phyloP scores from a whole-genome alignment of 2,797 vertebrate species.

The Erpetoichthys calabaricus region DNA sequence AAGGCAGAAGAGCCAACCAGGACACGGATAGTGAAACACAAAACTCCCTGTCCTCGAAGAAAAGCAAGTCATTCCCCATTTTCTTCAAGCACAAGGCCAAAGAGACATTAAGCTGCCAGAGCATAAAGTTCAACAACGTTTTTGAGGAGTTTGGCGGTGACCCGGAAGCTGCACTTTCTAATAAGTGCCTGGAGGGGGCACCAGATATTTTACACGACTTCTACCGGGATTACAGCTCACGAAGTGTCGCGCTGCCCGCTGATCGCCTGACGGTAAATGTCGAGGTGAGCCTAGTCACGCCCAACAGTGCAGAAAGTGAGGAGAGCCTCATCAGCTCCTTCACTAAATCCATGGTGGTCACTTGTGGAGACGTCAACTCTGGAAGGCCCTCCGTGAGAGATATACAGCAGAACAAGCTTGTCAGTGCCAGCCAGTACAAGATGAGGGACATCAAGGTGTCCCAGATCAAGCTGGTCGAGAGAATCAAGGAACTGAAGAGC shows the following conservation, averaged over 20 bases:
- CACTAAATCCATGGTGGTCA: too few relatives aligned
- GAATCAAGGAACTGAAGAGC: too few relatives aligned
- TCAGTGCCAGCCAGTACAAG: too few relatives aligned
- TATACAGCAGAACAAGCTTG: too few relatives aligned
- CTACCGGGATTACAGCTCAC: constrained; percentile 2
- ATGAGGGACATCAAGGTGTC: too few relatives aligned
- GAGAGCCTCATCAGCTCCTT: too few relatives aligned
- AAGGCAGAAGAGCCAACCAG: constrained; percentile 25
- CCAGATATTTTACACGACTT: background rate
- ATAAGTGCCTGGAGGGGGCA: constrained; percentile 10
- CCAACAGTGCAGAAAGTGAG: too few relatives aligned
- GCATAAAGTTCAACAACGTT: constrained; percentile 4
- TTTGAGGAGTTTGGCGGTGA: constrained; percentile 11
- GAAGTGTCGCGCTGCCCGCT: background rate
- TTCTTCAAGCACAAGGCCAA: constrained; percentile 40
- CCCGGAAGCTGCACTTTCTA: constrained; percentile 19
- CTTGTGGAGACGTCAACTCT: too few relatives aligned
- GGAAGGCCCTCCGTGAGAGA: too few relatives aligned
- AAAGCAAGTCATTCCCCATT: constrained; percentile 38
- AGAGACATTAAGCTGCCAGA: constrained; percentile 15
- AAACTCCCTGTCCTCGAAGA: constrained; percentile 25
- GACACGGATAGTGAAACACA: background rate
- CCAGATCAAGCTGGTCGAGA: too few relatives aligned
- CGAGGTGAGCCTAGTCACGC: constrained; percentile 12
- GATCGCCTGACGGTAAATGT: constrained; percentile 17